Base-by-base conservation (phyloP, 2,888 invertebrate genomes). In the Drosophila pseudotakahashii region DNA sequence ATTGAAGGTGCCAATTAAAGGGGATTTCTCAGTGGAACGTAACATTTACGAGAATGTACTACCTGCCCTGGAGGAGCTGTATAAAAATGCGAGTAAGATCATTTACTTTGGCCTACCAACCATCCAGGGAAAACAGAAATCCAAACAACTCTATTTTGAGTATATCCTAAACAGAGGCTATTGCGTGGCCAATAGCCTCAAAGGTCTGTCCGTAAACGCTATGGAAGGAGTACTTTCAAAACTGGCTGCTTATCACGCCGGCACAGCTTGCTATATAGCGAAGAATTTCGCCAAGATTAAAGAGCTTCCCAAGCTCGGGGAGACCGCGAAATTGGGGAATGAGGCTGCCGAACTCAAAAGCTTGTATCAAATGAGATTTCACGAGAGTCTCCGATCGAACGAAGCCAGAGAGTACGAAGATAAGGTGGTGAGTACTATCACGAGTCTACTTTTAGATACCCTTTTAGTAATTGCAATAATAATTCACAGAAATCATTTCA, bases 181-280 rank as follows among this genome's bases (percentile, higher is more conserved):
- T 41, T 70, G 75, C 11, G 66, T 78, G 36, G 76, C 72, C 30
- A 82, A 79, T 66, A 78, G 83, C 7, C 61, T 60, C 0, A 79
- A 82, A 7, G 90, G 91, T 26, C 64, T 91, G 2, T 76, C 80
- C 34, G 66, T 73, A 53, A 51, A 59, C 1, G 86, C 88, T 13
- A 79, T 87, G 30, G 61, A 88, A 53, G 53, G 77, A 4, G 80
- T 78, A 2, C 59, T 91, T 13, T 75, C 79, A 30, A 81, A 88
- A 42, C 51, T 91, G 44, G 90, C 91, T 5, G 76, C 89, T 47
- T 88, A 90, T 62, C 91, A 91, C 79, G 91, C 91, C 1, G 89
- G 81, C 0, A 87, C 91, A 4, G 89, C 84, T 1, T 32, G 78
- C 72, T 66, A 76, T 69, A 52, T 88, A 14, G 67, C 73, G 55